Evolutionary conservation across 2,797 vertebrate species (phyloP), one percentile per base, ranked within the genome.

Genomic region (Rhabdophis nuchalis): DNA sequence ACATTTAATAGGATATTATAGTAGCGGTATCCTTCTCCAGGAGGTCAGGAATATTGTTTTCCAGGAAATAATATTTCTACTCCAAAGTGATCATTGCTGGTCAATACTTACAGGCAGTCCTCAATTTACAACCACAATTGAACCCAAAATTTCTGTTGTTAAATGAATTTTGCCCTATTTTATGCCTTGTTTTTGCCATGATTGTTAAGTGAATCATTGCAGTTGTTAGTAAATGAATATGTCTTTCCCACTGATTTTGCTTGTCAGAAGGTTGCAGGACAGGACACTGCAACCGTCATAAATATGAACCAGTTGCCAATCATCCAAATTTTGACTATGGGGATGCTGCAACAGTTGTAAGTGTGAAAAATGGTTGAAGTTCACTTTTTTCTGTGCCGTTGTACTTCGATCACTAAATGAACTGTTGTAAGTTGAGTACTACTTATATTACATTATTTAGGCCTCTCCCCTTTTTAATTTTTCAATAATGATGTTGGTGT

Each of bases 311-410:
- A 18, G n/a, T 72, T 72, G n/a, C 64, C 64, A 18, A 36, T 6
- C 64, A 2, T 18, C 64, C 16, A 7, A 36, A 72, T 72, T 72
- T 72, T 18, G n/a, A 36, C 18, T n/a, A 32, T 0, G 64, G 60
- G n/a, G n/a, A 32, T 16, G 14, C n/a, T 72, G 6, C 64, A 72
- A 6, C 1, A 2, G 14, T 36, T 0, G 0, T 14, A n/a, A 68
- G n/a, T 32, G 64, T 68, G 64, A 32, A 68, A 72, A 72, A 72
- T 1, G n/a, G n/a, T 72, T n/a, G 36, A 1, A 36, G 8, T n/a
- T 36, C n/a, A 36, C 6, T 72, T 72, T 18, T 36, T 72, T 32
- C n/a, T 18, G n/a, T 72, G n/a, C n/a, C 3, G 14, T 72, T 64
- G 12, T n/a, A n/a, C 29, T n/a, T 64, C n/a, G 2, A 13, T 68